phyloP scores from a whole-genome alignment of 2,113 vertebrate genomes.

The Mesocricetus auratus region DNA sequence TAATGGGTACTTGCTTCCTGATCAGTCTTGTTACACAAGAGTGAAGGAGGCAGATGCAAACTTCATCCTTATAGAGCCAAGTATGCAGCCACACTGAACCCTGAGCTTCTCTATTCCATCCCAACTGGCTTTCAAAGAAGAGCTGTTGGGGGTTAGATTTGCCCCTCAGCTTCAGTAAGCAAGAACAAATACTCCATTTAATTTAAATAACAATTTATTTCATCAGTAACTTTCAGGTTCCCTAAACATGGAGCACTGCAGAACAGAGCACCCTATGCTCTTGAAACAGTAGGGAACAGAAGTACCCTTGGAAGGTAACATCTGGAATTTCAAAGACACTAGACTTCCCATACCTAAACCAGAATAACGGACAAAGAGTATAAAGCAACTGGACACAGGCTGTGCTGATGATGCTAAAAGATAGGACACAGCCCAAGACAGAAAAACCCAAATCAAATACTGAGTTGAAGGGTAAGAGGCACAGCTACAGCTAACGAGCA shows the following conservation, averaged over 20 bases:
- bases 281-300: neutral
- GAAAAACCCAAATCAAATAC: neutral
- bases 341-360: neutral
- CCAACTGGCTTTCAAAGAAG: neutral
- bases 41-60: neutral
- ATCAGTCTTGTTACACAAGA: neutral
- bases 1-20: neutral
- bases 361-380: neutral
- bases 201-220: conserved; percentile 2
- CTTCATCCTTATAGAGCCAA: neutral
- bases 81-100: neutral
- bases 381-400: neutral
- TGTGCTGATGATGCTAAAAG: neutral
- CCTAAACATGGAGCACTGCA: neutral
- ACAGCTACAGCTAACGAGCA: neutral
- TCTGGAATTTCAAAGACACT: conserved; percentile 10
- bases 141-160: neutral
- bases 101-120: neutral
- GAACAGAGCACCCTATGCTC: neutral
- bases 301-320: neutral
- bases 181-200: conserved; percentile 13
- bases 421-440: neutral
- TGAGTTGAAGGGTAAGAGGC: neutral
- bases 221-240: neutral
- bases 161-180: neutral